phyloP scores from a whole-genome alignment of 2,797 vertebrate species.

The Dendrocincla fuliginosa region DNA sequence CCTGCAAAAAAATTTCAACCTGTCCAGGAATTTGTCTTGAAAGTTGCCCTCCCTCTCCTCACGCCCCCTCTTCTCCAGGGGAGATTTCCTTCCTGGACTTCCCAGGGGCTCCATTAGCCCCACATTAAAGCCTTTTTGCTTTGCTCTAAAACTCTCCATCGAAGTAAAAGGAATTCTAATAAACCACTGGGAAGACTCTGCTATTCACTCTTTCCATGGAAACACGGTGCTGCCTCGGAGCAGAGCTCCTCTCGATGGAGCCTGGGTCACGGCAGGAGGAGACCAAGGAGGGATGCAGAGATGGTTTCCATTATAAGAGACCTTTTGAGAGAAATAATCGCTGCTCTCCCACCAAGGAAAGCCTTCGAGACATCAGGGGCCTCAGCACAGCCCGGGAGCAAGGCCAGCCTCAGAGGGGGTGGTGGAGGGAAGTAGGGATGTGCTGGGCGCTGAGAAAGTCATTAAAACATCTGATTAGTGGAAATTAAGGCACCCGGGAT shows the following conservation, averaged over 20 bases:
- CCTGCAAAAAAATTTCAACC: conserved; percentile 63
- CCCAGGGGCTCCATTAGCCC: conserved; percentile 71
- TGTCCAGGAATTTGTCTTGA: conserved; percentile 68
- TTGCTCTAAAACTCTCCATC: conserved; percentile 62
- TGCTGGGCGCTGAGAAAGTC: background rate
- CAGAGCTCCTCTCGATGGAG: conserved; percentile 55
- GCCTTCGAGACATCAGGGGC: background rate
- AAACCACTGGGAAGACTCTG: conserved; percentile 64
- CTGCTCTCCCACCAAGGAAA: conserved; percentile 45
- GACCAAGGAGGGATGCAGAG: conserved; percentile 48
- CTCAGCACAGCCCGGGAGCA: background rate
- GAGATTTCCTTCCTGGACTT: conserved; percentile 70
- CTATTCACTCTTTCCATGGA: conserved; percentile 74
- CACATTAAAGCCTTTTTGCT: conserved; percentile 71
- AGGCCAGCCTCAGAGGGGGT: background rate
- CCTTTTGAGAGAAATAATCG: conserved; percentile 51
- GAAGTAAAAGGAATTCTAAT: conserved; percentile 75
- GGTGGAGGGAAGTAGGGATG: background rate
- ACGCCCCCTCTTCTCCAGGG: conserved; percentile 66
- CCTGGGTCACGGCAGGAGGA: conserved; percentile 67
- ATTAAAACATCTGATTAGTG: conserved; percentile 2
- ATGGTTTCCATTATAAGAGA: conserved; percentile 60
- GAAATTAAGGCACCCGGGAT: background rate
- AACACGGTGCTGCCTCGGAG: conserved; percentile 59
- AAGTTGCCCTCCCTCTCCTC: conserved; percentile 60